Evolutionary conservation across 2,888 invertebrate species (phyloP).

Genomic region (Piscicola geometra): DNA sequence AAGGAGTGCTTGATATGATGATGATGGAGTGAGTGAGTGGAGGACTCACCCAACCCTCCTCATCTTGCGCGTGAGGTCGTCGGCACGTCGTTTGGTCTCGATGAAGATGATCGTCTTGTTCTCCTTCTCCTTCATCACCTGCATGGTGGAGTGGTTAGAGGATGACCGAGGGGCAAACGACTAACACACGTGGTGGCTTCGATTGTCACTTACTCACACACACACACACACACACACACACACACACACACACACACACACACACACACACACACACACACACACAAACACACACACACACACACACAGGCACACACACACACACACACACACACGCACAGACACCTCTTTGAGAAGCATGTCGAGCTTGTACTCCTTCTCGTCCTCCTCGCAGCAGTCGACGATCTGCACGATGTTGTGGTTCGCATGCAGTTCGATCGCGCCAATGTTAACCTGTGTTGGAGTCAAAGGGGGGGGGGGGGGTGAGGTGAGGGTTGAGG

Average conservation of each 20-base stretch:
- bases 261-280: too few species aligned
- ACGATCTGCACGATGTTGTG: conserved; percentile 95
- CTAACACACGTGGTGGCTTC: too few species aligned
- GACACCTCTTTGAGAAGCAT: neutral
- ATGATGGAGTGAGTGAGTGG: neutral
- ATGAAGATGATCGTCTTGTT: conserved; percentile 94
- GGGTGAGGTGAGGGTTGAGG: too few species aligned
- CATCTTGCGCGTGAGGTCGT: conserved; percentile 76
- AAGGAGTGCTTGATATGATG: neutral
- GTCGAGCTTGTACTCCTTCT: conserved; percentile 55
- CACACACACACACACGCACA: neutral
- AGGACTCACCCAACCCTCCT: conserved; percentile 74
- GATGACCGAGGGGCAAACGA: too few species aligned
- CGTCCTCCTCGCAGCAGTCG: conserved; percentile 87
- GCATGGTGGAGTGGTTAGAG: too few species aligned
- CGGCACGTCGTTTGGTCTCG: conserved; percentile 93
- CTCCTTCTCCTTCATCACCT: conserved; percentile 75
- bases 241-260: too few species aligned
- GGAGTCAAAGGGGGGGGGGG: neutral
- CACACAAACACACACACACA: too few species aligned
- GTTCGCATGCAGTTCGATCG: conserved; percentile 83
- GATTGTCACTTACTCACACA: too few species aligned
- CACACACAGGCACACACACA: neutral
- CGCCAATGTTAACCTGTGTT: conserved; percentile 88
- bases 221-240: too few species aligned